Percentiles rank a stretch among this genome's conserved stretches.
These are phyloP conservation scores for Cremastinae sp. DNA, from an alignment of 2,888 invertebrate genomes.

Conservation along the genomic window DNA sequence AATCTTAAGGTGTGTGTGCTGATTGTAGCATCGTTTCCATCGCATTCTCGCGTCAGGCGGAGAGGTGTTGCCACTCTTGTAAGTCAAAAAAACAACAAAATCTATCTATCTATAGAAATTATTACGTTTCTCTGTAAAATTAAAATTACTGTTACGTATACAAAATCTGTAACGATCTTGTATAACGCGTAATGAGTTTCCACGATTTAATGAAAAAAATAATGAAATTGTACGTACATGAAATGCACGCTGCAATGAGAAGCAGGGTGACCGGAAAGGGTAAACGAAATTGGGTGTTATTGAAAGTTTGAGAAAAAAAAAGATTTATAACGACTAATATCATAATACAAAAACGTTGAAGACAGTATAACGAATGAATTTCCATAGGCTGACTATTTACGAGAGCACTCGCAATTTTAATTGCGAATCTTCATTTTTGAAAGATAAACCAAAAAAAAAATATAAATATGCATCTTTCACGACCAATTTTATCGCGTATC, in stretches of 20 bases:
- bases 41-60: conserved; percentile 79
- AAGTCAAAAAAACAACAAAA: conserved; percentile 77
- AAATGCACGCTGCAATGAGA: conserved; percentile 35
- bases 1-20: conserved; percentile 75
- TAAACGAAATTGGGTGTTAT: conserved; percentile 31
- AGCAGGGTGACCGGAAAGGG: conserved; percentile 48
- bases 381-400: conserved; percentile 21
- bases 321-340: conserved; percentile 20
- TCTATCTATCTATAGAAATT: conserved; percentile 75
- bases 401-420: conserved; percentile 35
- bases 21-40: conserved; percentile 79
- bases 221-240: conserved; percentile 5
- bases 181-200: conserved; percentile 39
- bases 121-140: conserved; percentile 62
- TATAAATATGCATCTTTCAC: conserved; percentile 22
- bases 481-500: conserved; percentile 49
- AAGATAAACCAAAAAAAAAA: background rate
- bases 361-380: conserved; percentile 29
- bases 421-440: conserved; percentile 56
- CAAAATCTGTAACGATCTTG: conserved; percentile 34
- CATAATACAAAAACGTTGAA: conserved; percentile 13
- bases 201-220: conserved; percentile 26
- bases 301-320: conserved; percentile 45
- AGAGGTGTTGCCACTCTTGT: conserved; percentile 80
- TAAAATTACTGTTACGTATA: conserved; percentile 48